Conservation (phyloP, 2,113 vertebrate genomes). For the Phrynosoma blainvillii region DNA sequence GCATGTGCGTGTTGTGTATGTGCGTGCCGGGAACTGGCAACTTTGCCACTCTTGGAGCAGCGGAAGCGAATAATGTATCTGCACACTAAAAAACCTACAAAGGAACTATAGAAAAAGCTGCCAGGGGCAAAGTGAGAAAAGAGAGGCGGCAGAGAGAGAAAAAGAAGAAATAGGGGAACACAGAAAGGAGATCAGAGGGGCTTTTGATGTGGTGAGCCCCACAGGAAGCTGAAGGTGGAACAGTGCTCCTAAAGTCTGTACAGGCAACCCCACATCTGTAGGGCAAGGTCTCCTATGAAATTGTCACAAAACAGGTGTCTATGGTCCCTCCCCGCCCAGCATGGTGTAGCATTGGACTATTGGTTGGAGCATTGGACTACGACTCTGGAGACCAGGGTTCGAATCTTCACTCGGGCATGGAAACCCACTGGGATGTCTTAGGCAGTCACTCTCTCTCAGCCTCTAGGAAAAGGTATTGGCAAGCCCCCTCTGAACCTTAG, state of each 20-base stretch:
- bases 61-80: conserved; percentile 7
- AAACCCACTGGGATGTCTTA: no score
- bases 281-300: not conserved
- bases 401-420: no score
- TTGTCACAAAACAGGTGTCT: not conserved
- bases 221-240: no score
- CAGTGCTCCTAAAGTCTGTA: no score
- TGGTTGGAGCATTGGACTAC: no score
- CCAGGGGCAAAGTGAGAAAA: not conserved
- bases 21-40: not conserved
- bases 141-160: not conserved
- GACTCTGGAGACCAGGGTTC: no score
- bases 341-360: no score
- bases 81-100: not conserved
- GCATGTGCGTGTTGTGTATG: not conserved
- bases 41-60: not conserved
- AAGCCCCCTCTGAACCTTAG: no score
- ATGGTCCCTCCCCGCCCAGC: not conserved
- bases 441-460: no score
- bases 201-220: conserved; percentile 10
- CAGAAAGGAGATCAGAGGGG: conserved; percentile 4
- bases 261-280: not conserved
- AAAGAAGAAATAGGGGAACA: not conserved
- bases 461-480: no score
- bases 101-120: not conserved